Base-by-base conservation (phyloP, 2,113 vertebrate species). In the Pelmatolapia mariae region DNA sequence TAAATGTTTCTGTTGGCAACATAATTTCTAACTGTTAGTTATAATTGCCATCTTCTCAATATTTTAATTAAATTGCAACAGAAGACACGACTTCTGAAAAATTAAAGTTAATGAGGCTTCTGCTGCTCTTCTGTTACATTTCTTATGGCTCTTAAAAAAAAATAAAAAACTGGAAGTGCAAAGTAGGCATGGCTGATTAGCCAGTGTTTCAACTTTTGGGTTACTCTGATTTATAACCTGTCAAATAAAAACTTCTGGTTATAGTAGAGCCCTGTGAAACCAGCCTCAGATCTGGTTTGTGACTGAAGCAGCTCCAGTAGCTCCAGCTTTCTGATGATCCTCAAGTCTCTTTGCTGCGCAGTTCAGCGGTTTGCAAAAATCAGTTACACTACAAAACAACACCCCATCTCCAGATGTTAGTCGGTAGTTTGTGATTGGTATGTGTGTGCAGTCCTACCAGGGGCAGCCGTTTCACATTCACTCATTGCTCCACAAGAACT, bases 381-480 rank as follows among this genome's bases (percentile, higher is more conserved):
- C 71, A 47, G 9, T 47, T 76, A 11, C 24, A 47, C 71, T 47
- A 76, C 15, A 29, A 73, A 73, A 26, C 38, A 45, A 43, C 66
- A 29, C 6, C 68, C 40, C 9, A 29, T 29, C 40, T 73, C 40
- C 3, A 1, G 68, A 26, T 73, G 22, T 10, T 43, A 45, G 1
- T 18, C n/a, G n/a, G n/a, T n/a, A n/a, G n/a, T n/a, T n/a, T 36
- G 38, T 26, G 66, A 73, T 18, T 45, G 66, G 38, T 0, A 73
- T 3, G 13, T 45, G 66, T 26, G 68, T 45, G 13, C 66, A 71
- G 63, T 22, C 7, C 59, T 0, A 33, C 59, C 31, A 36, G 10
- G 6, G 61, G 31, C 59, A 36, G 73, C 10, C 1, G 12, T 29
- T 24, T 38, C 52, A 22, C 11, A 81, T 47, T 7, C 22, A 73